Conservation (phyloP, 2,797 vertebrate genomes). For the Helicolenus hilgendorfi region DNA sequence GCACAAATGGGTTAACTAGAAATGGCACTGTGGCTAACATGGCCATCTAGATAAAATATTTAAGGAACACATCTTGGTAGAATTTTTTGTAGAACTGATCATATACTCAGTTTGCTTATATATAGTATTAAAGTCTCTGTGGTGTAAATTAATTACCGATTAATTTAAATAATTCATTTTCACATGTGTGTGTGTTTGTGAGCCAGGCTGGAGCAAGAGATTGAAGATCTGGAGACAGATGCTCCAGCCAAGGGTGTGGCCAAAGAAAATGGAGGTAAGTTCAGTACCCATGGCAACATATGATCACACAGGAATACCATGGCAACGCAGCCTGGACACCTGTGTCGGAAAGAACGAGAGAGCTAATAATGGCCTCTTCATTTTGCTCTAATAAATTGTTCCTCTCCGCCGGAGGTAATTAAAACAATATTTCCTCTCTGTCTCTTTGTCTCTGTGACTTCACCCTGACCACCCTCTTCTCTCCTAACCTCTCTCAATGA, state of each 20-base stretch:
- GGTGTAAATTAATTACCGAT: neutral
- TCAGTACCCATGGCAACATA: conserved; percentile 67
- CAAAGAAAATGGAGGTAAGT: conserved; percentile 83
- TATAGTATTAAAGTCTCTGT: neutral
- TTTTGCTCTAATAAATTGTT: conserved; percentile 52
- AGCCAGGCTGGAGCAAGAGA: conserved; percentile 94
- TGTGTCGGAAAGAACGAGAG: conserved; percentile 21
- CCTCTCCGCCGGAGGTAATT: conserved; percentile 64
- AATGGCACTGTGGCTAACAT: neutral
- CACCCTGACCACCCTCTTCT: conserved; percentile 12
- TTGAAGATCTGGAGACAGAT: conserved; percentile 93
- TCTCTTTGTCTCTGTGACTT: conserved; percentile 51
- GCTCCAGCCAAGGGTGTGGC: conserved; percentile 83
- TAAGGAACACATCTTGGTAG: neutral
- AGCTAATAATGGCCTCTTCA: conserved; percentile 54
- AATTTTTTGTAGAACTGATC: neutral
- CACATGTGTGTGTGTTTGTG: conserved; percentile 36
- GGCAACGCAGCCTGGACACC: conserved; percentile 50
- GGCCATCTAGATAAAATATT: neutral
- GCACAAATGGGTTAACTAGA: too few relatives aligned
- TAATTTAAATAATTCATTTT: neutral
- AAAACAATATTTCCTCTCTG: conserved; percentile 68
- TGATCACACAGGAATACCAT: conserved; percentile 59
- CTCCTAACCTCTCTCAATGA: neutral
- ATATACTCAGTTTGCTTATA: neutral